Conservation (phyloP, 2,888 invertebrate species). For the Apodemia hepburni region DNA sequence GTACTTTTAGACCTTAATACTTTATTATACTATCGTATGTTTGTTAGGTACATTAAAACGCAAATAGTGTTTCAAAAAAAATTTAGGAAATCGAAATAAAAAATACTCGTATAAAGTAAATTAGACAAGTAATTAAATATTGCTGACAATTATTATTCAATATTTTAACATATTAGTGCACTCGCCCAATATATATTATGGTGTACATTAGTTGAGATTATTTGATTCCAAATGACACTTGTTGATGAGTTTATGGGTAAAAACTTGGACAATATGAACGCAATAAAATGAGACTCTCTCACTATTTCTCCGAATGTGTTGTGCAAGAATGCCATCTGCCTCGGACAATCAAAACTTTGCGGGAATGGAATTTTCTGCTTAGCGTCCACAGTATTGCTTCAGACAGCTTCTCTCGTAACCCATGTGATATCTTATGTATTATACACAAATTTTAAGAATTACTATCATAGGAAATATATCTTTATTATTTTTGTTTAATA, state of each 20-base stretch:
- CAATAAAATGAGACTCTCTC: constrained; percentile 66
- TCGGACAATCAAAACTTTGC: constrained; percentile 79
- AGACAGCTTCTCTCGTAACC: constrained; percentile 44
- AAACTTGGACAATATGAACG: constrained; percentile 64
- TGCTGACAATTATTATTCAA: too few relatives aligned
- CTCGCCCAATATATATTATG: background rate
- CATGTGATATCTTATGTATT: constrained; percentile 41
- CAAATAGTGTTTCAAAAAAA: too few relatives aligned
- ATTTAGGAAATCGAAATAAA: too few relatives aligned
- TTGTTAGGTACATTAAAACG: too few relatives aligned
- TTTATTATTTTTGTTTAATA: too few relatives aligned
- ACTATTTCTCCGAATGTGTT: constrained; percentile 65
- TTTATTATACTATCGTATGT: too few relatives aligned
- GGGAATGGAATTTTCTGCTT: constrained; percentile 73
- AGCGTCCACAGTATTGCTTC: constrained; percentile 62
- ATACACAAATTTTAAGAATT: background rate
- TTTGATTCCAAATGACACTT: constrained; percentile 50
- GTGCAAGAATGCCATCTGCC: constrained; percentile 75
- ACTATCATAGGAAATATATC: background rate
- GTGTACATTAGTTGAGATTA: background rate
- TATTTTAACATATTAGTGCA: too few relatives aligned
- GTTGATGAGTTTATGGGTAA: constrained; percentile 52
- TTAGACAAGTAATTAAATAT: too few relatives aligned
- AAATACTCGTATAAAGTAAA: too few relatives aligned
- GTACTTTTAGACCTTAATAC: too few relatives aligned